Conservation (phyloP, 2,113 vertebrate genomes). For the Pholis gunnellus region DNA sequence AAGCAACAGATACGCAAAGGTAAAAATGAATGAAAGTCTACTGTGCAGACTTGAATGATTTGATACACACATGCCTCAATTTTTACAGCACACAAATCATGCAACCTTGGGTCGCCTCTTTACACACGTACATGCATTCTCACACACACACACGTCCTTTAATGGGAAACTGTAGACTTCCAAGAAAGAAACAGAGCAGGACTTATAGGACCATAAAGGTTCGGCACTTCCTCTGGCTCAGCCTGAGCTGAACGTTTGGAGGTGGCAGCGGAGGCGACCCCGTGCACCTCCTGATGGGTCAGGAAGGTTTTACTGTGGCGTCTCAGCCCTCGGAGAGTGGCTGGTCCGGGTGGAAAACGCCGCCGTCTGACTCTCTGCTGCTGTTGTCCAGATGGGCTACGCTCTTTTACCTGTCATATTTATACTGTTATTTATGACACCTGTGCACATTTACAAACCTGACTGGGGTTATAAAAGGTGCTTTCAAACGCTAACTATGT, state of each 20-base stretch:
- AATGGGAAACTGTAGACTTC: conserved; percentile 43
- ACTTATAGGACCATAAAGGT: conserved; percentile 52
- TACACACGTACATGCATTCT: neutral
- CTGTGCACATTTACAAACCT: conserved; percentile 44
- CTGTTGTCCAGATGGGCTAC: conserved; percentile 62
- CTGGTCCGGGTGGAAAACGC: conserved; percentile 17
- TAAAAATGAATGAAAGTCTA: conserved; percentile 44
- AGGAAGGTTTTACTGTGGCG: conserved; percentile 38
- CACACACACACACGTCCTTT: neutral
- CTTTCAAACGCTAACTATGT: conserved; percentile 42
- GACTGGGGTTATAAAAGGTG: conserved; percentile 53
- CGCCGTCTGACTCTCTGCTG: conserved; percentile 29
- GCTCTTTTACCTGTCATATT: conserved; percentile 64
- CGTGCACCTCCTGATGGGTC: conserved; percentile 40
- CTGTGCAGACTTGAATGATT: conserved; percentile 46
- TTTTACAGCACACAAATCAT: conserved; percentile 52
- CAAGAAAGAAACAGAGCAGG: conserved; percentile 51
- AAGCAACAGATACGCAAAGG: conserved; percentile 27
- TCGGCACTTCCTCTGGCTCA: conserved; percentile 40
- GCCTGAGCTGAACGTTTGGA: conserved; percentile 11
- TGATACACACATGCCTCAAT: conserved; percentile 40
- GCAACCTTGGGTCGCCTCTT: neutral
- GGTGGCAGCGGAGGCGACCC: conserved; percentile 54
- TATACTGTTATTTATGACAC: conserved; percentile 63
- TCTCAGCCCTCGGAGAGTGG: neutral